Evolutionary conservation across 2,113 vertebrate species (phyloP).

Genomic region (Zosterops hypoxanthus): DNA sequence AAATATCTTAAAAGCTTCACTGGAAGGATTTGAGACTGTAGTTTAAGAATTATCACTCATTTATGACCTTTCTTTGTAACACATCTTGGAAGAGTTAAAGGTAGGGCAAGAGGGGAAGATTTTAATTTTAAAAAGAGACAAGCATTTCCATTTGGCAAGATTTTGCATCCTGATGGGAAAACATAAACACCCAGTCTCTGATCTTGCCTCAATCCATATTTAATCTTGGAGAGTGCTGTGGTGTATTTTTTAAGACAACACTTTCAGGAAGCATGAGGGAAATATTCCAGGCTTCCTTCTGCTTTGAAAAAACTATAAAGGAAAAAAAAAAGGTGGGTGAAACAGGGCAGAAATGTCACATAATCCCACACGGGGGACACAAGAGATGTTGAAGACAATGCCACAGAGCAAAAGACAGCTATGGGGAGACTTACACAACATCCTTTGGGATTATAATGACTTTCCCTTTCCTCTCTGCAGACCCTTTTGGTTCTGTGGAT

Average conservation of each 20-base stretch:
- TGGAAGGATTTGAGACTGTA: conserved; percentile 12
- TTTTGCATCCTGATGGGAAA: neutral
- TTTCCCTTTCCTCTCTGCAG: neutral
- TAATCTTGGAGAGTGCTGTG: conserved; percentile 9
- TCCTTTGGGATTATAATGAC: neutral
- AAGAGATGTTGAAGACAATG: neutral
- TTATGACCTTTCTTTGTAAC: neutral
- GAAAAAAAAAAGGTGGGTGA: neutral
- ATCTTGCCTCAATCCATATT: conserved; percentile 1
- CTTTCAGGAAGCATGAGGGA: neutral
- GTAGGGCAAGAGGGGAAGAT: neutral
- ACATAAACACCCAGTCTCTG: neutral
- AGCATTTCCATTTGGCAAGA: conserved; percentile 30
- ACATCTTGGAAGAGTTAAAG: neutral
- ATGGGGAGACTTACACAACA: neutral
- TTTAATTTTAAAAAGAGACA: neutral
- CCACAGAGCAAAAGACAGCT: neutral
- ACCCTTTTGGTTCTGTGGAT: neutral
- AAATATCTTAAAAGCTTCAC: conserved; percentile 29
- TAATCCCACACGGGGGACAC: neutral
- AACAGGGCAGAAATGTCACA: neutral
- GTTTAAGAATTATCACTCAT: neutral
- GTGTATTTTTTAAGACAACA: neutral
- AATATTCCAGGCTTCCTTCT: neutral
- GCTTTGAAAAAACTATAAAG: neutral